Conservation (phyloP, 2,113 vertebrate genomes). For the Alectura lathami region DNA sequence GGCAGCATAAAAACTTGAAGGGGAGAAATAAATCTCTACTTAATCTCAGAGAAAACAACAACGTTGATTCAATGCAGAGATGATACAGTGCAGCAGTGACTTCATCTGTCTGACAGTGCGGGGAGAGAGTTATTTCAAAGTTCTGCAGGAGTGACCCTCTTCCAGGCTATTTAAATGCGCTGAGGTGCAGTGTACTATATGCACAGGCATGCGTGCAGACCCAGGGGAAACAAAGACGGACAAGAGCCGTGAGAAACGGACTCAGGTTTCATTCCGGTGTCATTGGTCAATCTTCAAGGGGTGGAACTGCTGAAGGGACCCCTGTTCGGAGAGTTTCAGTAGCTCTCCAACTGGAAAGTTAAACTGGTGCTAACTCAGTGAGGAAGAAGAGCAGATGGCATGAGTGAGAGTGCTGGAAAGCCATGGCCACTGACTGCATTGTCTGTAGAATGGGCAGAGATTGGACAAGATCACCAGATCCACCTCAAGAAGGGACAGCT, state of each 20-base stretch:
- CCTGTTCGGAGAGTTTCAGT: neutral
- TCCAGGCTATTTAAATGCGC: neutral
- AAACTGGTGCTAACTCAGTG: neutral
- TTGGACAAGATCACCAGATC: neutral
- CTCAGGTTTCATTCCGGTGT: neutral
- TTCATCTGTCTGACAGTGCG: neutral
- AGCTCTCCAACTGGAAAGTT: neutral
- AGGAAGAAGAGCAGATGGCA: neutral
- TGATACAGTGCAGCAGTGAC: neutral
- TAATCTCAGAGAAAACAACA: neutral
- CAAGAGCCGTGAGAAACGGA: neutral
- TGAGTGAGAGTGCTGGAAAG: neutral
- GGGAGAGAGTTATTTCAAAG: neutral
- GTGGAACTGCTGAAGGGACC: neutral
- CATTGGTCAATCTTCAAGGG: neutral
- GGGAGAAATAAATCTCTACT: constrained; percentile 8
- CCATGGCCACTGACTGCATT: neutral
- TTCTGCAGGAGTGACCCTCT: neutral
- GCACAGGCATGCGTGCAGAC: neutral
- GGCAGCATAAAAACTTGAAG: neutral
- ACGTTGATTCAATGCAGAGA: neutral
- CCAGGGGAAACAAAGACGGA: neutral
- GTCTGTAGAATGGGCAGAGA: neutral
- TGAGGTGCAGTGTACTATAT: neutral
- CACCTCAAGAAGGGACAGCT: neutral